Conservation (phyloP, 2,113 vertebrate species). For the Oryzias javanicus region DNA sequence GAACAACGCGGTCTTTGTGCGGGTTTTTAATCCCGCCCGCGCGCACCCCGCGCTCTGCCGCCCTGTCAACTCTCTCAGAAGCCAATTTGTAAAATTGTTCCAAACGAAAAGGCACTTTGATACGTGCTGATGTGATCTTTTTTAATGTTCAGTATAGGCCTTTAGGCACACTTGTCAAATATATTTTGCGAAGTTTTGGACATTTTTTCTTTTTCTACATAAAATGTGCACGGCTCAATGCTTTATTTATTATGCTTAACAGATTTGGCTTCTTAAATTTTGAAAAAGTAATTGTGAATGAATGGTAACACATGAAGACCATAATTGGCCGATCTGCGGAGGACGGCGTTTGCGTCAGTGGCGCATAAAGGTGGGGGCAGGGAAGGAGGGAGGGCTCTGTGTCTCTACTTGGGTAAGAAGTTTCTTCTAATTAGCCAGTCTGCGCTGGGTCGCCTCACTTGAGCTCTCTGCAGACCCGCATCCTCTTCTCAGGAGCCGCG, state of each 20-base stretch:
- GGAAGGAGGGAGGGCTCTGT: constrained; percentile 60
- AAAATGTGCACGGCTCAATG: no score
- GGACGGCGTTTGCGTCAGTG: neutral
- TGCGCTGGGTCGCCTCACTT: constrained; percentile 71
- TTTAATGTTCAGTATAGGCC: neutral
- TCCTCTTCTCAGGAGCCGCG: constrained; percentile 35
- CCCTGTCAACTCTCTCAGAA: constrained; percentile 53
- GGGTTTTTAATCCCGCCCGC: constrained; percentile 71
- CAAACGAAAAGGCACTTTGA: constrained; percentile 7
- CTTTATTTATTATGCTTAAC: no score
- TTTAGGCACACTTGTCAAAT: no score
- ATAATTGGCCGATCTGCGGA: constrained; percentile 2
- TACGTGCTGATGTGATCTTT: neutral
- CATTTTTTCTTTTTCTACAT: no score
- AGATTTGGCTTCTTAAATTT: no score
- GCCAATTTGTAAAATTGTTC: constrained; percentile 37
- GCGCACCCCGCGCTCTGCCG: constrained; percentile 21
- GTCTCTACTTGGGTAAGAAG: constrained; percentile 73
- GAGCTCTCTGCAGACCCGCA: constrained; percentile 57
- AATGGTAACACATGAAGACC: no score
- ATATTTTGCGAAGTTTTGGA: no score
- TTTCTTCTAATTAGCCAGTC: constrained; percentile 82
- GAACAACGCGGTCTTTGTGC: constrained; percentile 78
- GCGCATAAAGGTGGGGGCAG: constrained; percentile 22
- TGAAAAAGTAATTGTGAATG: no score